phyloP scores from a whole-genome alignment of 2,797 vertebrate genomes.

The Danio choprae region DNA sequence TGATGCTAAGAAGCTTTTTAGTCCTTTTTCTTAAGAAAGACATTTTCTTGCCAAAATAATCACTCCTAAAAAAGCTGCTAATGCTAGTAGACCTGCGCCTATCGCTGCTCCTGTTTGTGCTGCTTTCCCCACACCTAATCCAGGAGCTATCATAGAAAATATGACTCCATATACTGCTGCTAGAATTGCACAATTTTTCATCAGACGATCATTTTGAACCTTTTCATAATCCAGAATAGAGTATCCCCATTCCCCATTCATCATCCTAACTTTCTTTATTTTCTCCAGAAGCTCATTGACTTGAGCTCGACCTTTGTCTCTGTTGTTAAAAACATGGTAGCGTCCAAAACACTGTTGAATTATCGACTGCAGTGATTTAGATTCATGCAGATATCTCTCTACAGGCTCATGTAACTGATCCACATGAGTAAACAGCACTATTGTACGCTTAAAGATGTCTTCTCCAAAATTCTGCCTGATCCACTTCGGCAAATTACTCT shows the following conservation, averaged over 20 bases:
- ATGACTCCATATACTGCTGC: not conserved
- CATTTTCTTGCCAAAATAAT: not conserved
- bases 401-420: not conserved
- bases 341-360: not conserved
- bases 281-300: not conserved
- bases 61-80: not conserved
- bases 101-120: not conserved
- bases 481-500: fast-evolving
- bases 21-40: too few relatives aligned
- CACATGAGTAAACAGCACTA: not conserved
- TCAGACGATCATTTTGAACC: not conserved
- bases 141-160: not conserved
- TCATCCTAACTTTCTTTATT: not conserved
- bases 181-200: not conserved
- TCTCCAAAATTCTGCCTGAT: not conserved
- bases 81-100: not conserved
- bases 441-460: not conserved
- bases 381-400: not conserved
- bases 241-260: not conserved
- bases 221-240: not conserved
- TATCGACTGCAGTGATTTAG: not conserved
- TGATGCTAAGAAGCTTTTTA: too few relatives aligned
- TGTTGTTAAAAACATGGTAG: slow-evolving; percentile 10
- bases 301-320: not conserved
- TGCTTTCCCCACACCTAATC: not conserved